Conservation (phyloP, 2,113 vertebrate species). For the Ibidorhyncha struthersii region DNA sequence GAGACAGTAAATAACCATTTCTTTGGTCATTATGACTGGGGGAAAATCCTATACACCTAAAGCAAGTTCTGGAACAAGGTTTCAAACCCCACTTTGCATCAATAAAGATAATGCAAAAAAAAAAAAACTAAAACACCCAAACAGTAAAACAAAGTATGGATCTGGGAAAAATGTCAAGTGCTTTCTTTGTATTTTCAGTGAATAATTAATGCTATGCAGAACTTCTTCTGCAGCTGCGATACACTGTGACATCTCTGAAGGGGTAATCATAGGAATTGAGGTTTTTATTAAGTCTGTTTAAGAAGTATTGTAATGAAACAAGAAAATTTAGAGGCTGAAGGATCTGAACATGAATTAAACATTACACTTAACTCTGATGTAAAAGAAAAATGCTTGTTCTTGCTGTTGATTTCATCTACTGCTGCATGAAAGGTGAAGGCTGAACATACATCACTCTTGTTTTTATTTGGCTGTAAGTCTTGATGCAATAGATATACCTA, state of each 20-base stretch:
- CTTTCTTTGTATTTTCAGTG: slow-evolving; percentile 46
- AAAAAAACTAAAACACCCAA: background rate
- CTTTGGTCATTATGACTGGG: background rate
- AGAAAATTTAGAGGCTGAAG: slow-evolving; percentile 30
- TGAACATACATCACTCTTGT: accelerated
- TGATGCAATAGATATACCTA: background rate
- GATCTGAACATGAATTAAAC: slow-evolving; percentile 18
- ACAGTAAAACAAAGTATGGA: background rate
- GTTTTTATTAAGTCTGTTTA: slow-evolving; percentile 50
- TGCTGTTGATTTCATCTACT: background rate
- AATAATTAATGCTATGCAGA: slow-evolving; percentile 50
- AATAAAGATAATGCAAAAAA: background rate
- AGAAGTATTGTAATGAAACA: slow-evolving; percentile 20
- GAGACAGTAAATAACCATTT: background rate
- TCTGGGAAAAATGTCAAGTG: slow-evolving; percentile 41
- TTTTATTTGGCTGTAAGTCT: background rate
- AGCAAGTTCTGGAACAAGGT: background rate
- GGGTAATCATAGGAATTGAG: slow-evolving; percentile 32
- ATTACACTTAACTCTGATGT: background rate
- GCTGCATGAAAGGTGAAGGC: background rate
- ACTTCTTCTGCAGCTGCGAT: slow-evolving; percentile 51
- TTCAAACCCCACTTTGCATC: background rate
- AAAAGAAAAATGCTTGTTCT: background rate
- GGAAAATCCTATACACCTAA: background rate
- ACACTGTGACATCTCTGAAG: slow-evolving; percentile 31